Evolutionary conservation across 2,113 vertebrate genomes (phyloP), one percentile per base, ranked within the genome.

Genomic region (Lepidothrix coronata): DNA sequence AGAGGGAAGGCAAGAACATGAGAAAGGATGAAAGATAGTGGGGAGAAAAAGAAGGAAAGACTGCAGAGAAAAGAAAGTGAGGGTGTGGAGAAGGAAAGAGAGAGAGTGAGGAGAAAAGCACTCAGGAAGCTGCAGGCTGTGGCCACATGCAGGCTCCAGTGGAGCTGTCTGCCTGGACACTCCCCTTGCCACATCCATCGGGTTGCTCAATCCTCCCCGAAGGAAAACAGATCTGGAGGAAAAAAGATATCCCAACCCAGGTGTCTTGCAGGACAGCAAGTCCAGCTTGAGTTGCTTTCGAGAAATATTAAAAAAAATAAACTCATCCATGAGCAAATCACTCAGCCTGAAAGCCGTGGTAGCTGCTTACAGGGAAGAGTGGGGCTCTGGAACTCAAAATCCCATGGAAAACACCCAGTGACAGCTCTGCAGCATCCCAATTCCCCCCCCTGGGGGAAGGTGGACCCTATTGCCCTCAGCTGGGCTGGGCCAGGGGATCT

Each of bases 101-200:
- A 33, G n/a, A 1, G 3, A 66, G 12, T 0, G 4, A 31, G n/a
- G 31, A 54, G n/a, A 33, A 89, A 68, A 51, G 7, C 0, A 1
- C 57, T 27, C 12, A 22, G 70, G 27, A 75, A 84, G 80, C 11
- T 33, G 57, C 13, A 61, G 51, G 43, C 35, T 81, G 51, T 0
- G 7, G 46, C 12, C 0, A 1, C 46, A 33, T 2, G 11, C 54
- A 54, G 35, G 30, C 31, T 89, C 27, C 74, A 5, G 6, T 0
- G 0, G 58, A 81, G 63, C 70, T 71, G 43, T 30, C 39, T 0
- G 2, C 35, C 67, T 77, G 66, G 25, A 91, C 1, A 7, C 41
- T 71, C 62, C 30, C 49, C 43, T 57, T 78, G 48, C 48, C 48
- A 35, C 77, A 91, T 71, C 77, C 33, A 35, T 27, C 0, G 0